These are phyloP conservation scores for Salminus brasiliensis DNA, from an alignment of 2,113 vertebrate species.

Conservation along the genomic window DNA sequence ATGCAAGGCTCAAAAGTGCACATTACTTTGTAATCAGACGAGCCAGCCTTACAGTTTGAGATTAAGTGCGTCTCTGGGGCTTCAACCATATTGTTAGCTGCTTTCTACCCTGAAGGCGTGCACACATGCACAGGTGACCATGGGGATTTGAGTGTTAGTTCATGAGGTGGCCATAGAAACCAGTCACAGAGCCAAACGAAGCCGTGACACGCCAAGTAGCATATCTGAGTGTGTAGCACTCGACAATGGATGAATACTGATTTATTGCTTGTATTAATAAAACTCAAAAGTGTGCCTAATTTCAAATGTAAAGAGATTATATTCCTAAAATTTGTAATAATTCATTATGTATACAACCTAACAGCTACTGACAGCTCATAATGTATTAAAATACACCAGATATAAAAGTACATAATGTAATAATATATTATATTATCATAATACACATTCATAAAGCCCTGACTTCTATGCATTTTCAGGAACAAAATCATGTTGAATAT, in stretches of 20 bases:
- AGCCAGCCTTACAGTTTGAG: slow-evolving; percentile 17
- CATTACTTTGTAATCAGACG: neutral
- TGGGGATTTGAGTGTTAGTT: slow-evolving; percentile 36
- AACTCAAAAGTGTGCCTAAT: neutral
- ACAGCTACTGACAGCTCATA: no score
- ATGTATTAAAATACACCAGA: no score
- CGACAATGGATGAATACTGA: neutral
- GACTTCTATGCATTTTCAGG: neutral
- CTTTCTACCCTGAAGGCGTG: neutral
- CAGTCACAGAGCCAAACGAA: slow-evolving; percentile 13
- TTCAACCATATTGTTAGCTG: slow-evolving; percentile 23
- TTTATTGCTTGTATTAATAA: neutral
- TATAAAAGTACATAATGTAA: no score
- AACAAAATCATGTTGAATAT: no score
- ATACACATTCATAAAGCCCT: neutral
- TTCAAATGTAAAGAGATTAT: no score
- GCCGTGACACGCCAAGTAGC: neutral
- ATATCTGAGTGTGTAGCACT: neutral
- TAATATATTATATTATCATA: neutral
- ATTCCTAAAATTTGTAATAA: no score
- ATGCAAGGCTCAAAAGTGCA: slow-evolving; percentile 27
- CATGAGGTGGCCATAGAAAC: slow-evolving; percentile 19
- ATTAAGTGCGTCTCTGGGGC: slow-evolving; percentile 32
- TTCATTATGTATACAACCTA: no score
- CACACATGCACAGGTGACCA: slow-evolving; percentile 46